These are phyloP conservation scores for Linnaemya vulpina DNA, from an alignment of 2,888 invertebrate genomes.

Conservation along the genomic window DNA sequence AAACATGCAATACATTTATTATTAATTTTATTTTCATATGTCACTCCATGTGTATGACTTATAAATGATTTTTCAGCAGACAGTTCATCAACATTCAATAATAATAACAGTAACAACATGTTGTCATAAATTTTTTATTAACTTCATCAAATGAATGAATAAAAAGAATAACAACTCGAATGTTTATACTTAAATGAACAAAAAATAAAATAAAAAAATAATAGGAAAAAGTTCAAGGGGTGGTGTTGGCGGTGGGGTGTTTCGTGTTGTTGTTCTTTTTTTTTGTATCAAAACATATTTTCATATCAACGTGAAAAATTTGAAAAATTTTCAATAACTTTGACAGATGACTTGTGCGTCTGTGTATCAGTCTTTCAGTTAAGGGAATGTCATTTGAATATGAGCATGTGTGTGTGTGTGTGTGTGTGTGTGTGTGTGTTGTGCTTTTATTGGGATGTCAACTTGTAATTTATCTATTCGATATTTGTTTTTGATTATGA, in stretches of 20 bases:
- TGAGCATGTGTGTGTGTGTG: conserved; percentile 46
- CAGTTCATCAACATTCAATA: conserved; percentile 72
- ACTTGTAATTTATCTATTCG: conserved; percentile 44
- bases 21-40: conserved; percentile 58
- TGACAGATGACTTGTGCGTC: conserved; percentile 68
- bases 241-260: conserved; percentile 33
- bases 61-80: conserved; percentile 67
- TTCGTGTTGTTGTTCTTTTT: conserved; percentile 18
- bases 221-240: conserved; percentile 39
- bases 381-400: conserved; percentile 65
- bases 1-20: conserved; percentile 58
- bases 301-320: conserved; percentile 69
- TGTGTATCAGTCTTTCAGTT: conserved; percentile 8
- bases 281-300: conserved; percentile 41
- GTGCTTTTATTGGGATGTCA: conserved; percentile 31
- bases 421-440: too few relatives aligned
- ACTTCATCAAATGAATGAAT: conserved; percentile 46
- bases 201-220: conserved; percentile 6
- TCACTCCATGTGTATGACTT: conserved; percentile 52
- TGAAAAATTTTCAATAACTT: conserved; percentile 66
- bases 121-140: conserved; percentile 70
- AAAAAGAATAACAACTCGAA: conserved; percentile 17
- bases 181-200: conserved; percentile 13
- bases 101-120: conserved; percentile 60
- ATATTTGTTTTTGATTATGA: conserved; percentile 51